Conservation (phyloP, 2,888 invertebrate species). For the Clunio marinus region DNA sequence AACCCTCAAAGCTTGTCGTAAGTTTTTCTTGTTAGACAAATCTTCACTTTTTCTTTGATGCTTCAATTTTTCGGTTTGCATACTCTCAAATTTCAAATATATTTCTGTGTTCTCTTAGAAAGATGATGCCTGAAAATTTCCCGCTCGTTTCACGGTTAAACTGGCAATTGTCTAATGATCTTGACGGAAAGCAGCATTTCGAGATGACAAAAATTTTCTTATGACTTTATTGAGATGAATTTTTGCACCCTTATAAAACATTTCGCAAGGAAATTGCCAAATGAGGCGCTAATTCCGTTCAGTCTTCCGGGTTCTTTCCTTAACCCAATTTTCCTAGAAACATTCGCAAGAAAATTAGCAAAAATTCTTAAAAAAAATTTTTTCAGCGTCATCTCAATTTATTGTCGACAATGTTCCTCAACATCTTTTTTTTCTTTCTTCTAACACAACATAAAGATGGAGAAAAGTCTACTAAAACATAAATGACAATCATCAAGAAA, state of each 20-base stretch:
- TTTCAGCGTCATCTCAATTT: too few species aligned
- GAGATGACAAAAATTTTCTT: not conserved
- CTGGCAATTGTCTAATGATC: constrained; percentile 25
- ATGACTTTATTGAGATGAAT: not conserved
- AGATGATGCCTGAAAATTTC: not conserved
- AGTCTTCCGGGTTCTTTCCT: too few species aligned
- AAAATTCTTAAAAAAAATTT: too few species aligned
- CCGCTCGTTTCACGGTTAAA: constrained; percentile 7
- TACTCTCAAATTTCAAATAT: constrained; percentile 10
- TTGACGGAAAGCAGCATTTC: not conserved
- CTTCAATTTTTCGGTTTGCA: not conserved
- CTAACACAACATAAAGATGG: too few species aligned
- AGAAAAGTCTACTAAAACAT: too few species aligned
- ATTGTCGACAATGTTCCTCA: too few species aligned
- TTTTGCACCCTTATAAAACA: not conserved
- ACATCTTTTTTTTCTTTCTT: too few species aligned
- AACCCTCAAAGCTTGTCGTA: not conserved
- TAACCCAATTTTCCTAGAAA: too few species aligned
- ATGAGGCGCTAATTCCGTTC: too few species aligned
- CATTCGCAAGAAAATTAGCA: too few species aligned
- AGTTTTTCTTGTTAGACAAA: not conserved
- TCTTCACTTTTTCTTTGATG: not conserved
- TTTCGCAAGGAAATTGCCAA: not conserved
- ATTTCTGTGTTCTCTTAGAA: not conserved
- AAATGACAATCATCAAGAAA: too few species aligned